phyloP scores from a whole-genome alignment of 1,140 invertebrate species.

The Brachionus plicatilis region DNA sequence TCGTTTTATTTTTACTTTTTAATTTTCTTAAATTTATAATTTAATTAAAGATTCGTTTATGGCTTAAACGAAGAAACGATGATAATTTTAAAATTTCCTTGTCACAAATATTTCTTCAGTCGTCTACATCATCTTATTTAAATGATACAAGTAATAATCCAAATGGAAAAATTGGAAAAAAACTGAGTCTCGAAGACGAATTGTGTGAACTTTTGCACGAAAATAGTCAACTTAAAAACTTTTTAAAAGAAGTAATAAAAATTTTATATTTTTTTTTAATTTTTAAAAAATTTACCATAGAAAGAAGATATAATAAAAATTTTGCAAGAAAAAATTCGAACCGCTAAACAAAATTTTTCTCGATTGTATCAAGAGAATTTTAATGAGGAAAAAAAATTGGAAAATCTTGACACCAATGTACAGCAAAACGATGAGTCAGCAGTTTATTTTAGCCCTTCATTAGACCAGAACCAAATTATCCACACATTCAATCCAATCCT shows the following conservation, averaged over 20 bases:
- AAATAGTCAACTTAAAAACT: conserved; percentile 38
- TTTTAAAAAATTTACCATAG: not conserved
- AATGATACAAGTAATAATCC: not conserved
- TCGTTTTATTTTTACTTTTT: not conserved
- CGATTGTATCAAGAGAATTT: not conserved
- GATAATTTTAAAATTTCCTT: conserved; percentile 35
- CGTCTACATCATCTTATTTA: not conserved
- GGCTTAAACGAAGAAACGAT: conserved; percentile 23
- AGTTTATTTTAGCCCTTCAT: not conserved
- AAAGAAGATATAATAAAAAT: conserved; percentile 38
- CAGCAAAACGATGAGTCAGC: not conserved
- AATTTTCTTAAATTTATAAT: not conserved
- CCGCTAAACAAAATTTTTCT: not conserved
- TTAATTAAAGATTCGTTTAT: conserved; percentile 3
- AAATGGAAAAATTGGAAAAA: not conserved
- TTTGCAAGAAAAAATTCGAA: conserved; percentile 33
- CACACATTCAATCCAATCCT: not conserved
- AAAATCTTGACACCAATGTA: not conserved
- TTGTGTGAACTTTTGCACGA: conserved; percentile 32
- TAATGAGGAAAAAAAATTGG: not conserved
- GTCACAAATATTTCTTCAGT: conserved; percentile 36
- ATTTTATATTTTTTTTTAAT: not conserved
- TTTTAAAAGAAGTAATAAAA: conserved; percentile 11
- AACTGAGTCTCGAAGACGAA: conserved; percentile 7
- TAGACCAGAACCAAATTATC: not conserved